phyloP scores from a whole-genome alignment of 2,888 invertebrate genomes.

The Parasteatoda lunata region DNA sequence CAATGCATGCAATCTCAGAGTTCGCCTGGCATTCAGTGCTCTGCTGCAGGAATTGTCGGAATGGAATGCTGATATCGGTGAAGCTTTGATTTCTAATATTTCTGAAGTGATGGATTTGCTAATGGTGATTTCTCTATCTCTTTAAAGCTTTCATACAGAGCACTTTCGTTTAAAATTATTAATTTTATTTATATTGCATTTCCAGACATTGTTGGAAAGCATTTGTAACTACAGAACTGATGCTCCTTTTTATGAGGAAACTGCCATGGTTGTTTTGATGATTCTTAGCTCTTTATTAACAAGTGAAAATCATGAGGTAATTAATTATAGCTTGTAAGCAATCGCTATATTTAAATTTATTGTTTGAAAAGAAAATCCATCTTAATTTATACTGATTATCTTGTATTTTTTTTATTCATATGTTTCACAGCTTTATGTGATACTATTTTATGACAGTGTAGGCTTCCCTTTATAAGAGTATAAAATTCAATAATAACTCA shows the following conservation, averaged over 20 bases:
- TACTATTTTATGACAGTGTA: too few relatives aligned
- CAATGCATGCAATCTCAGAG: conserved; percentile 24
- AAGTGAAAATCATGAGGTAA: conserved; percentile 48
- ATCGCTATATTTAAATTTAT: too few relatives aligned
- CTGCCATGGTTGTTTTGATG: conserved; percentile 51
- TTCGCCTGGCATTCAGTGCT: conserved; percentile 30
- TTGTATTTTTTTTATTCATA: too few relatives aligned
- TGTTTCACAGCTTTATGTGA: too few relatives aligned
- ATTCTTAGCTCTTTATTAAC: conserved; percentile 49
- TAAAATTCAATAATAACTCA: too few relatives aligned
- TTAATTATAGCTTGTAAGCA: not conserved
- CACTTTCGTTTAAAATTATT: not conserved
- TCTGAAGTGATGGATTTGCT: conserved; percentile 55
- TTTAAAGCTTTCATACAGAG: not conserved
- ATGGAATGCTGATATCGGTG: conserved; percentile 49
- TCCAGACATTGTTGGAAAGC: conserved; percentile 37
- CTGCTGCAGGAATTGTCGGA: conserved; percentile 42
- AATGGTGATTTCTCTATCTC: conserved; percentile 17
- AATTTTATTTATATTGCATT: not conserved
- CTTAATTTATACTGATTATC: too few relatives aligned
- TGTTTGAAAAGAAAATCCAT: too few relatives aligned
- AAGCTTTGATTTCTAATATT: conserved; percentile 60
- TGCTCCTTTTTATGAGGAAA: conserved; percentile 49
- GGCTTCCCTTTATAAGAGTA: too few relatives aligned
- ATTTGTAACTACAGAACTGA: conserved; percentile 38